Evolutionary conservation across 2,888 invertebrate species (phyloP).

Genomic region (Cryptops parisi): DNA sequence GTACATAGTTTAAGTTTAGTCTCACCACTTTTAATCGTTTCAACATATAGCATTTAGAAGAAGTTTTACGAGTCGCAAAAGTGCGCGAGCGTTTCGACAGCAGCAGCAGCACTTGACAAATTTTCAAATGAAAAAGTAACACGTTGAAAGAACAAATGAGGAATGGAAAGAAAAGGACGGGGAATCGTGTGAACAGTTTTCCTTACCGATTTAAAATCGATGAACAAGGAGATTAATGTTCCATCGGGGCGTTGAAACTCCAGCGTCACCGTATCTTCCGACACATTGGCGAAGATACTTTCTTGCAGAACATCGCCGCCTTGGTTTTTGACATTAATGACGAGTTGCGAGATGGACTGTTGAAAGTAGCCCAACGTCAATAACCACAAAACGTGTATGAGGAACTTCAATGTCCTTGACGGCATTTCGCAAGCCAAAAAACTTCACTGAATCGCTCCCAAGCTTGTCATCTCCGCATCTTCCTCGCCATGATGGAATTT

Average conservation of each 20-base stretch:
- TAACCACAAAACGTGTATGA: neutral
- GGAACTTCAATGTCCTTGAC: neutral
- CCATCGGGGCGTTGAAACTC: constrained; percentile 85
- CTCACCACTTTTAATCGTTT: too few species aligned
- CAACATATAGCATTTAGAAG: too few species aligned
- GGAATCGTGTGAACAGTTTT: too few species aligned
- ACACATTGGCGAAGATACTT: constrained; percentile 78
- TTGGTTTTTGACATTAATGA: constrained; percentile 35
- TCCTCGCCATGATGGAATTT: constrained; percentile 11
- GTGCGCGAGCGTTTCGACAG: too few species aligned
- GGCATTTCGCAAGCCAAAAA: constrained; percentile 1
- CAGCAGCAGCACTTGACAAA: too few species aligned
- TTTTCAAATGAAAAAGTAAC: too few species aligned
- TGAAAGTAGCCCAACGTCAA: neutral
- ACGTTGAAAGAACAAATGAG: too few species aligned
- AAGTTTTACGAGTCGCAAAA: too few species aligned
- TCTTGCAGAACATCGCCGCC: constrained; percentile 89
- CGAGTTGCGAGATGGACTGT: constrained; percentile 6
- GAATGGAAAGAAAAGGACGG: too few species aligned
- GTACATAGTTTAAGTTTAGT: too few species aligned
- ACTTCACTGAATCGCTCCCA: constrained; percentile 1
- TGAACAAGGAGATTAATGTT: constrained; percentile 75
- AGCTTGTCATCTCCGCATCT: constrained; percentile 12
- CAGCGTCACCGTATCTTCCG: constrained; percentile 73
- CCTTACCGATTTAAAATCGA: constrained; percentile 89